Evolutionary conservation across 1,140 invertebrate genomes (phyloP).

Genomic region (Tribolium madens): DNA sequence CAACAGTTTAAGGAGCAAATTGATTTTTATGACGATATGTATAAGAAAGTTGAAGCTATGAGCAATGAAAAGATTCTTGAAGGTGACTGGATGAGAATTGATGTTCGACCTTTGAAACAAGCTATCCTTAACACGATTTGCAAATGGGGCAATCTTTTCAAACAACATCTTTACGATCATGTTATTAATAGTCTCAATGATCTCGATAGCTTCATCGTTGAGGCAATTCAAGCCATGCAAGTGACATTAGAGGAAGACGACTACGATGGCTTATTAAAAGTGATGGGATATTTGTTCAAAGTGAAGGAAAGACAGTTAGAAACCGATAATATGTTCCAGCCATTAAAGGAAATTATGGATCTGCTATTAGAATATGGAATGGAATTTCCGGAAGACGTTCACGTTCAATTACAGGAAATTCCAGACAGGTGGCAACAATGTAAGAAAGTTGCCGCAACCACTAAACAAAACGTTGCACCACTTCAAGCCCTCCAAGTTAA

Average conservation of each 20-base stretch:
- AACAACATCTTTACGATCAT: constrained; percentile 91
- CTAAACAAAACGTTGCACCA: constrained; percentile 89
- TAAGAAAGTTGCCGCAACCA: constrained; percentile 85
- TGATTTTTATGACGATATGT: constrained; percentile 90
- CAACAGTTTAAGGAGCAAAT: constrained; percentile 94
- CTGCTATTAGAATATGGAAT: constrained; percentile 80
- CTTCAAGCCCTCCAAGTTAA: constrained; percentile 75
- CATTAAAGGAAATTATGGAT: constrained; percentile 82
- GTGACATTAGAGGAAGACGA: constrained; percentile 75
- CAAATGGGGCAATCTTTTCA: constrained; percentile 96
- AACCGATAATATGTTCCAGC: constrained; percentile 84
- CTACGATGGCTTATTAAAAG: constrained; percentile 72
- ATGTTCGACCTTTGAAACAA: constrained; percentile 90
- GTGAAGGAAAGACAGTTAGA: constrained; percentile 71
- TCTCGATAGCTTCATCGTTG: constrained; percentile 72
- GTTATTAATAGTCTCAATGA: constrained; percentile 79
- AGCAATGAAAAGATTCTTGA: constrained; percentile 57
- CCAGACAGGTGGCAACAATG: constrained; percentile 90
- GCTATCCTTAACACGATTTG: constrained; percentile 90
- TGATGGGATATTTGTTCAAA: constrained; percentile 74
- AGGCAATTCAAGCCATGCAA: constrained; percentile 70
- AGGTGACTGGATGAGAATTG: constrained; percentile 70
- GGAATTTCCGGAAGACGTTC: constrained; percentile 76
- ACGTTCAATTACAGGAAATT: constrained; percentile 75
- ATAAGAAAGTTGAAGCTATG: constrained; percentile 74